Evolutionary conservation across 1,140 invertebrate genomes (phyloP), one percentile per base, ranked within the genome.

Genomic region (Atta cephalotes): DNA sequence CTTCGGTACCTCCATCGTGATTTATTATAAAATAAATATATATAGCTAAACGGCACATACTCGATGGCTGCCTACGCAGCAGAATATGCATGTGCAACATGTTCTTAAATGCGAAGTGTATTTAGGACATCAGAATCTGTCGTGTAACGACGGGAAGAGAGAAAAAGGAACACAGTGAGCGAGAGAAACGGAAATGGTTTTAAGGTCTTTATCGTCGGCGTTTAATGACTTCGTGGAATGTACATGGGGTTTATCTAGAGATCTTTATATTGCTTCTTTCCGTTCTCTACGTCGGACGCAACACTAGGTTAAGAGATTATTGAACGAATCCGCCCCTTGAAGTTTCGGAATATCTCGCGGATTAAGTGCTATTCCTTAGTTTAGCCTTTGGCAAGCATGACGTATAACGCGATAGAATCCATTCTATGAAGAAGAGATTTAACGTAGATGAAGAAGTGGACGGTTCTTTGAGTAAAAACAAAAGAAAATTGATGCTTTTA

Each of bases 251-350:
- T 88, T 87, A 87, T 88, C 77, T 88, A 74, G 45, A 21, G 60
- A 82, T 74, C 85, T 74, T 88, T 81, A 74, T 88, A 88, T 88
- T 81, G 87, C 85, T 88, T 87, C 87, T 88, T 87, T 81, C 60
- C 53, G 62, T 70, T 70, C 53, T 68, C 28, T 72, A 86, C 28
- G 56, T 76, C 62, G 70, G n/a, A 53, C 31, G 76, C 74, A 60
- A 76, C 63, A 88, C 68, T 51, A 72, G 65, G 76, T 88, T 88
- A 88, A 65, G 62, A 82, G 87, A 88, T 88, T 81, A 82, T 82
- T 70, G 70, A 28, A 39, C 53, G 60, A 66, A 58, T 51, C 68
- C 51, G 60, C 53, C 79, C 39, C 39, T 35, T n/a, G 28, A 72
- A 87, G 62, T 81, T 74, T 66, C 66, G 49, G n/a, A 80, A 87